Evolutionary conservation across 2,888 invertebrate species (phyloP).

Genomic region (Neoascia interrupta): DNA sequence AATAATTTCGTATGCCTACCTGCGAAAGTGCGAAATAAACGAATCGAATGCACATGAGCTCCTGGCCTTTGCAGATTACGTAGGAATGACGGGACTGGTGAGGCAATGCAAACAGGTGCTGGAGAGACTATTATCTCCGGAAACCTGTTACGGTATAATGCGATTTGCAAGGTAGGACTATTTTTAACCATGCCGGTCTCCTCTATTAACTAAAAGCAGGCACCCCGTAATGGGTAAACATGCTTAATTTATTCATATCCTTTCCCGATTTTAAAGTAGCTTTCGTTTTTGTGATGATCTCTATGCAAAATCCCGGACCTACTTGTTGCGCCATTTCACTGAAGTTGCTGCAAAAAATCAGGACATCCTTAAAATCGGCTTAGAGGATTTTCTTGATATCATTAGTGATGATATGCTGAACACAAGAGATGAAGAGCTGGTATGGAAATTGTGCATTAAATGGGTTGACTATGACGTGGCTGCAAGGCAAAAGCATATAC

Average conservation of each 20-base stretch:
- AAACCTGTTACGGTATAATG: conserved; percentile 92
- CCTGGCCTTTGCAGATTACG: conserved; percentile 92
- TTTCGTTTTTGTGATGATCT: conserved; percentile 80
- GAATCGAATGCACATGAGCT: conserved; percentile 90
- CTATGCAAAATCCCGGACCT: conserved; percentile 85
- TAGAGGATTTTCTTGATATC: conserved; percentile 87
- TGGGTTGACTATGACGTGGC: conserved; percentile 92
- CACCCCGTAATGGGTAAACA: not conserved
- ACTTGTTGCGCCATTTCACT: conserved; percentile 88
- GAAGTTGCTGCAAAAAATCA: conserved; percentile 86
- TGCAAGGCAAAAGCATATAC: conserved; percentile 86
- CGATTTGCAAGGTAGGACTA: conserved; percentile 86
- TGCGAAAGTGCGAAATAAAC: conserved; percentile 87
- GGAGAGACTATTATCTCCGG: conserved; percentile 84
- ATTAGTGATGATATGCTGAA: conserved; percentile 92
- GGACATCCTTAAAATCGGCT: conserved; percentile 86
- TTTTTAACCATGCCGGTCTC: no score
- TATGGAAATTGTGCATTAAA: conserved; percentile 91
- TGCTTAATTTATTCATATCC: not conserved
- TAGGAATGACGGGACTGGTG: conserved; percentile 90
- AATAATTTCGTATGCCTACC: conserved; percentile 91
- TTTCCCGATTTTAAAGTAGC: conserved; percentile 67
- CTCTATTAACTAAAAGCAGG: not conserved
- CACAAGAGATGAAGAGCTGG: conserved; percentile 91
- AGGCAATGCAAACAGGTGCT: conserved; percentile 90